Evolutionary conservation across 1,140 invertebrate species (phyloP).

Genomic region (Hyles vespertilio): DNA sequence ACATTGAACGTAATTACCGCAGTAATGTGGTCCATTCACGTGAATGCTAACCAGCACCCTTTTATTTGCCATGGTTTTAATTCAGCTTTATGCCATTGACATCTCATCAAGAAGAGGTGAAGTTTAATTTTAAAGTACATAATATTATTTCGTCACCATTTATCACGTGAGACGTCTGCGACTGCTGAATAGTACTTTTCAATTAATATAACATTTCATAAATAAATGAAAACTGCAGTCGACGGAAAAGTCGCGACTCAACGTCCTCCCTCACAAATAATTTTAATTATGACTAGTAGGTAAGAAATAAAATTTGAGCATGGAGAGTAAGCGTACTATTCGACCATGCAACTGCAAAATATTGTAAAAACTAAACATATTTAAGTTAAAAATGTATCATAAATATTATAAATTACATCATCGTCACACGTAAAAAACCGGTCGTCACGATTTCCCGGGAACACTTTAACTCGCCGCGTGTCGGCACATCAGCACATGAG

Average conservation of each 20-base stretch:
- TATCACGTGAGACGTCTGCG: slow-evolving; percentile 2
- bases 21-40: slow-evolving; percentile 44
- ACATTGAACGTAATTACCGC: slow-evolving; percentile 34
- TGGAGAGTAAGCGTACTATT: slow-evolving; percentile 69
- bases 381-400: slow-evolving; percentile 42
- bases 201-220: slow-evolving; percentile 51
- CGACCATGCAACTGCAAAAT: slow-evolving; percentile 72
- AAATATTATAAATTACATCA: slow-evolving; percentile 65
- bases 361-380: slow-evolving; percentile 66
- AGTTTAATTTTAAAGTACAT: background rate
- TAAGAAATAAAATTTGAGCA: slow-evolving; percentile 72
- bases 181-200: slow-evolving; percentile 13
- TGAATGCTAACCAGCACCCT: slow-evolving; percentile 55
- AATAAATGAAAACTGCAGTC: slow-evolving; percentile 56
- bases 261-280: slow-evolving; percentile 52
- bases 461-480: background rate
- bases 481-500: background rate
- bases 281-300: slow-evolving; percentile 71
- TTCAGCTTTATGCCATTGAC: slow-evolving; percentile 3
- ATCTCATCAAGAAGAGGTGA: slow-evolving; percentile 1
- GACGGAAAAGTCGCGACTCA: slow-evolving; percentile 54
- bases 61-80: slow-evolving; percentile 31
- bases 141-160: background rate
- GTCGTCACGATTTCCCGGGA: slow-evolving; percentile 10
- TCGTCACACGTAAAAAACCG: slow-evolving; percentile 52